Percentiles rank a stretch among this genome's conserved stretches.
phyloP scores from a whole-genome alignment of 1,140 invertebrate genomes.

The Cryptotermes secundus region DNA sequence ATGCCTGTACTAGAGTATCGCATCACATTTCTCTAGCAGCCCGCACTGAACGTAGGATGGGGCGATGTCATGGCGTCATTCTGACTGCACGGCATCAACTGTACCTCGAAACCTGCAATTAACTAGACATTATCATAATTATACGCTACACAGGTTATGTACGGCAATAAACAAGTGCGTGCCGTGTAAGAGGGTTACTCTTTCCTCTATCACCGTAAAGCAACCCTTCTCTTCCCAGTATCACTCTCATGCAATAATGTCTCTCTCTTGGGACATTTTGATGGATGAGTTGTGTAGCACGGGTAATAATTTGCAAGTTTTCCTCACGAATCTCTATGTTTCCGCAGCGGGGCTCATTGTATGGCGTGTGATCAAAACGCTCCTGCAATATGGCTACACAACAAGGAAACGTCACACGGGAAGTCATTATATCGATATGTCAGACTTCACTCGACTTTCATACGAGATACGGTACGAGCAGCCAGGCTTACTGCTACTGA shows the following conservation, averaged over 20 bases:
- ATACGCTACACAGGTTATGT: not conserved
- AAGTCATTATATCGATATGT: too few relatives aligned
- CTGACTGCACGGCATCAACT: not conserved
- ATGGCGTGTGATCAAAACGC: not conserved
- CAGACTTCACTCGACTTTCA: too few relatives aligned
- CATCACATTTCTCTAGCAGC: too few relatives aligned
- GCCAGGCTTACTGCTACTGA: too few relatives aligned
- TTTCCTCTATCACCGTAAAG: not conserved
- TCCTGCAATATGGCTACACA: too few relatives aligned
- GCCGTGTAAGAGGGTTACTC: not conserved
- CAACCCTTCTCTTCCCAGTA: not conserved
- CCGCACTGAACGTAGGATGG: not conserved
- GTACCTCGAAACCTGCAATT: not conserved
- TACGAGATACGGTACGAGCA: too few relatives aligned
- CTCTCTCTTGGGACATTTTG: not conserved
- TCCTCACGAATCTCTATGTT: constrained; percentile 4
- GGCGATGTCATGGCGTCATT: not conserved
- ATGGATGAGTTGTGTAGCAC: not conserved
- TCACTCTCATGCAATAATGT: not conserved
- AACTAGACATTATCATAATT: constrained; percentile 10
- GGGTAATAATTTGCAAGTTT: not conserved
- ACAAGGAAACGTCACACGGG: too few relatives aligned
- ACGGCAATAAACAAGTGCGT: not conserved
- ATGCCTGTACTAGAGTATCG: too few relatives aligned
- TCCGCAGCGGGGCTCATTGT: not conserved